phyloP scores from a whole-genome alignment of 1,140 invertebrate genomes.

The Drosophila funebris region DNA sequence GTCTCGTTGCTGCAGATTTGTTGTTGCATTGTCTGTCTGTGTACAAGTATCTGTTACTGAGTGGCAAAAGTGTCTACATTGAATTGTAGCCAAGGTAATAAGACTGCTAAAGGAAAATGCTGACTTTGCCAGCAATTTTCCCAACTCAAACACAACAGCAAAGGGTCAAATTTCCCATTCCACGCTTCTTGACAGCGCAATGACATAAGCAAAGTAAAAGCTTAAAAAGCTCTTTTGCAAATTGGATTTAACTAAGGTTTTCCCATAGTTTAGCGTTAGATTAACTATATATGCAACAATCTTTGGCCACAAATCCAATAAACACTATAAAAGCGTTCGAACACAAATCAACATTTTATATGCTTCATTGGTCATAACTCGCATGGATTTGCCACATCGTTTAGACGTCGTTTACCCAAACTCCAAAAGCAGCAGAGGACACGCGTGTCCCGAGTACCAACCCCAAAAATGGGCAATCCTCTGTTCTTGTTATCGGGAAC shows the following conservation, averaged over 20 bases:
- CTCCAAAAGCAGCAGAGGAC: constrained; percentile 17
- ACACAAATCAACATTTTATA: constrained; percentile 42
- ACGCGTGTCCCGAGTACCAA: constrained; percentile 39
- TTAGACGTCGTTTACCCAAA: constrained; percentile 58
- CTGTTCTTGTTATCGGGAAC: constrained; percentile 33
- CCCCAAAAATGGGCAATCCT: constrained; percentile 54
- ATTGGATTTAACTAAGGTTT: background rate
- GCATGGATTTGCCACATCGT: constrained; percentile 70
- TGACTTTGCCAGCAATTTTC: constrained; percentile 35
- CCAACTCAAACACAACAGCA: background rate
- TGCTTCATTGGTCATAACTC: constrained; percentile 47
- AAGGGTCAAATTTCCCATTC: constrained; percentile 25
- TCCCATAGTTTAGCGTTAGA: background rate
- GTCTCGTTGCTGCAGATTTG: constrained; percentile 27
- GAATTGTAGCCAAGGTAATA: constrained; percentile 39
- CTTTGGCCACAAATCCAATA: constrained; percentile 32
- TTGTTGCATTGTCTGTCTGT: constrained; percentile 11
- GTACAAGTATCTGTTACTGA: constrained; percentile 15
- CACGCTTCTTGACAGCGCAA: background rate
- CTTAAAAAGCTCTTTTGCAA: constrained; percentile 3
- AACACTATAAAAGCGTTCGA: constrained; percentile 23
- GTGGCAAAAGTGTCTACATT: constrained; percentile 32
- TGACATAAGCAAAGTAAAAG: background rate
- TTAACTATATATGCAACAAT: constrained; percentile 1
- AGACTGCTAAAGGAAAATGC: constrained; percentile 31